Percentiles rank a stretch among this genome's conserved stretches.
Conservation (phyloP, 2,797 vertebrate genomes). For the Chloroceryle inda region DNA sequence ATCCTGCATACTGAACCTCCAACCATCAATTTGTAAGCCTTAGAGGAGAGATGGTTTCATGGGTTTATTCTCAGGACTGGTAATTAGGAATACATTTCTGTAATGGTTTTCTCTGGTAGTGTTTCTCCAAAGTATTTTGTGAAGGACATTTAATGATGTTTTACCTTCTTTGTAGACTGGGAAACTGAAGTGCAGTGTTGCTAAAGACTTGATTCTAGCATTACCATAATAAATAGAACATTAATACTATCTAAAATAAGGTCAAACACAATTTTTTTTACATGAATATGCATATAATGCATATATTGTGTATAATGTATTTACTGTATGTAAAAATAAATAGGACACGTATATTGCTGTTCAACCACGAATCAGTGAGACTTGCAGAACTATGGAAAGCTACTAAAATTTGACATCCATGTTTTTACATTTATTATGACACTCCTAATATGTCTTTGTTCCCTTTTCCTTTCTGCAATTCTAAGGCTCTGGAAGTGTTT, state of each 20-base stretch:
- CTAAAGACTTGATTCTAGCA: not conserved
- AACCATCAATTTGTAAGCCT: not conserved
- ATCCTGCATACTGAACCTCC: not conserved
- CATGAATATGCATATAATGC: not conserved
- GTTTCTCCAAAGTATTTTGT: not conserved
- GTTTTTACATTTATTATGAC: not conserved
- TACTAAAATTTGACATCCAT: not conserved
- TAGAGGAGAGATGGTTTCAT: not conserved
- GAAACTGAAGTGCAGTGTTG: not conserved
- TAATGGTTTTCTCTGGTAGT: not conserved
- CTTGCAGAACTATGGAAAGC: not conserved
- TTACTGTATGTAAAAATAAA: not conserved
- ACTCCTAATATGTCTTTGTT: not conserved
- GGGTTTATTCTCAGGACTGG: not conserved
- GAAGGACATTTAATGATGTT: not conserved
- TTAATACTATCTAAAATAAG: not conserved
- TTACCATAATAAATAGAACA: not conserved
- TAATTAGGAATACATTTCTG: not conserved
- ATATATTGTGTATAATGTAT: not conserved
- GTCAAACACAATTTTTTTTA: not conserved
- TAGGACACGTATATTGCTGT: fast-evolving
- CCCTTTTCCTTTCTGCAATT: not conserved
- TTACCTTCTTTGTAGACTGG: not conserved
- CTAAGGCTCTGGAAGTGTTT: not conserved
- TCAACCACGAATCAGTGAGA: not conserved